Conservation (phyloP, 2,797 vertebrate genomes). For the Strix occidentalis region DNA sequence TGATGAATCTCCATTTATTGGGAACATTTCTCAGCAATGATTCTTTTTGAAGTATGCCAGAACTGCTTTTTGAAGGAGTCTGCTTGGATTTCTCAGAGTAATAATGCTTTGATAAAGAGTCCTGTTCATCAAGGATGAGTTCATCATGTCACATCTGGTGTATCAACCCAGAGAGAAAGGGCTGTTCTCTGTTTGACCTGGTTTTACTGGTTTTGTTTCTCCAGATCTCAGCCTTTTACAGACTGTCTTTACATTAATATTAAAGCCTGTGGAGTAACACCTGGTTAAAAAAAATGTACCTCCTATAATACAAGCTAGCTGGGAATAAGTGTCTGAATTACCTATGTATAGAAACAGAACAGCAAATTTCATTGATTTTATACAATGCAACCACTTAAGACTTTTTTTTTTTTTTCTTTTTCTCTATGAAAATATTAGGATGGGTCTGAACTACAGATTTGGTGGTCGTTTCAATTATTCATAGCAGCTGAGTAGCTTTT, state of each 20-base stretch:
- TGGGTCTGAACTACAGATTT: conserved; percentile 6
- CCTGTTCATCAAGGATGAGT: background rate
- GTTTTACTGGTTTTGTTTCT: background rate
- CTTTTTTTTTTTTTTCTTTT: background rate
- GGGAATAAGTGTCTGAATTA: background rate
- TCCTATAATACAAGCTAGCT: background rate
- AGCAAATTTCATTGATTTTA: conserved; percentile 23
- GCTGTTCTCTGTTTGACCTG: background rate
- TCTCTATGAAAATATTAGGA: background rate
- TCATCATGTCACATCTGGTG: background rate
- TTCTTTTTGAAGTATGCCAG: background rate
- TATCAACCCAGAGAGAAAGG: background rate
- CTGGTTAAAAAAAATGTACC: background rate
- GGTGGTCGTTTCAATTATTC: conserved; percentile 50
- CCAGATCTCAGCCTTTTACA: background rate
- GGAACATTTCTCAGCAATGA: background rate
- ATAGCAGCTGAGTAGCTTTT: conserved; percentile 11
- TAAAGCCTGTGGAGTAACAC: background rate
- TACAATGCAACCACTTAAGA: background rate
- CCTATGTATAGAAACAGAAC: background rate
- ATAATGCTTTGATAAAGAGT: background rate
- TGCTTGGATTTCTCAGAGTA: background rate
- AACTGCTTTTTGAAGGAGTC: background rate
- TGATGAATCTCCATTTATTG: background rate
- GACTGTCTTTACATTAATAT: conserved; percentile 2